Conservation (phyloP, 2,888 invertebrate genomes). For the Apotomis capreana region DNA sequence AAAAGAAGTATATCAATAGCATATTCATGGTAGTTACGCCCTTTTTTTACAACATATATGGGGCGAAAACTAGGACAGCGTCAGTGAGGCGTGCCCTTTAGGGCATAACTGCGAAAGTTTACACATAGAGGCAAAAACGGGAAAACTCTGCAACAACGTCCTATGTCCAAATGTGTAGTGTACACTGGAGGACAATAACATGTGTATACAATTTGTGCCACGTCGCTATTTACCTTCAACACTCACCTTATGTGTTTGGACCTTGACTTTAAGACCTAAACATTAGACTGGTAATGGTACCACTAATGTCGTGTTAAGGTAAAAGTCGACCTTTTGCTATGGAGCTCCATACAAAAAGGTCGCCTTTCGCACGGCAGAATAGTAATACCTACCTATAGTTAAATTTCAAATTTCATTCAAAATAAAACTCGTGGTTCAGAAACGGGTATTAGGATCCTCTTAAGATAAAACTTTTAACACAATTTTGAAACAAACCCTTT, state of each 20-base stretch:
- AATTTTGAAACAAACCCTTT: not conserved
- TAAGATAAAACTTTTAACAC: conserved; percentile 3
- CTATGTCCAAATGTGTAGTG: conserved; percentile 37
- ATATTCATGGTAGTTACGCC: not conserved
- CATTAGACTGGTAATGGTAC: no score
- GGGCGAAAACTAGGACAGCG: conserved; percentile 24
- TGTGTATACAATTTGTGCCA: not conserved
- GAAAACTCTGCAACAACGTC: conserved; percentile 42
- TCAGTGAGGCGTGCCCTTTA: conserved; percentile 32
- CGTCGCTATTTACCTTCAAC: no score
- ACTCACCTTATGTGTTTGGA: no score
- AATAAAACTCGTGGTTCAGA: no score
- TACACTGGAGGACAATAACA: conserved; percentile 19
- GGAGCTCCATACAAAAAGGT: no score
- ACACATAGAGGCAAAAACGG: conserved; percentile 44
- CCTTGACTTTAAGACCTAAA: no score
- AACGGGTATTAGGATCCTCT: not conserved
- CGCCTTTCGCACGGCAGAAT: no score
- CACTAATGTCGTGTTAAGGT: no score
- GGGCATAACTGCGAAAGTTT: conserved; percentile 42
- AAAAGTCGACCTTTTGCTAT: no score
- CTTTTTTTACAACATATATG: conserved; percentile 1
- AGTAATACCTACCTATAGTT: no score
- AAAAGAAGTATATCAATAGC: not conserved
- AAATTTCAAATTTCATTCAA: no score